Evolutionary conservation across 2,797 vertebrate genomes (phyloP), one percentile per base, ranked within the genome.

Genomic region (Graptemys geographica): DNA sequence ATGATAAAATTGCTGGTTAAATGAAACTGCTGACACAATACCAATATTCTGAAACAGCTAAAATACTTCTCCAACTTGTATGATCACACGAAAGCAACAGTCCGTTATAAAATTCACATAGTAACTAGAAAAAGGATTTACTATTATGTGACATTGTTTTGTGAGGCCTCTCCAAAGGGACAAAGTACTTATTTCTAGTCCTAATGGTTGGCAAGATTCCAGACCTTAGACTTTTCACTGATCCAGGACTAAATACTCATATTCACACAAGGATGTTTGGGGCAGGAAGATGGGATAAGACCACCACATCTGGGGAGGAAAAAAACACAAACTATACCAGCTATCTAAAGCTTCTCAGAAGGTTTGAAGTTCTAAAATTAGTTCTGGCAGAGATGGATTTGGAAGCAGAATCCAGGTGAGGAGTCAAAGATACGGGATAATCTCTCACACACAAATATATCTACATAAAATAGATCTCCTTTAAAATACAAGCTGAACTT

Each of bases 401-500:
- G 37, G 27, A 27, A 78, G 44, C 44, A 78, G 23, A 49, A 49
- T 47, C 44, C 28, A 76, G 28, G 52, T 44, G 31, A 79, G 49
- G 55, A 83, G 41, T 83, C 5, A 12, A 52, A n/a, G 56, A 31
- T 25, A 33, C 15, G 5, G 19, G 21, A 79, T 59, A 33, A 51
- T 37, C 25, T 11, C 52, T 7, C 52, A 76, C 25, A 87, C 23
- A 79, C 28, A 82, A 15, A 25, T 72, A 19, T 47, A 44, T 9
- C 65, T 37, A 69, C n/a, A 23, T 31, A 52, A n/a, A 49, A 51
- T 7, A 57, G 44, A 41, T 72, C 47, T 80, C 19, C 41, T 59
- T 4, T 83, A 56, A 91, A 92, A 91, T 11, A 56, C 19, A 96
- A 94, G 59, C 2, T 76, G 84, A 92, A 95, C 98, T 98, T 97